phyloP scores from a whole-genome alignment of 1,140 invertebrate genomes.

The Drosophila ogumai region DNA sequence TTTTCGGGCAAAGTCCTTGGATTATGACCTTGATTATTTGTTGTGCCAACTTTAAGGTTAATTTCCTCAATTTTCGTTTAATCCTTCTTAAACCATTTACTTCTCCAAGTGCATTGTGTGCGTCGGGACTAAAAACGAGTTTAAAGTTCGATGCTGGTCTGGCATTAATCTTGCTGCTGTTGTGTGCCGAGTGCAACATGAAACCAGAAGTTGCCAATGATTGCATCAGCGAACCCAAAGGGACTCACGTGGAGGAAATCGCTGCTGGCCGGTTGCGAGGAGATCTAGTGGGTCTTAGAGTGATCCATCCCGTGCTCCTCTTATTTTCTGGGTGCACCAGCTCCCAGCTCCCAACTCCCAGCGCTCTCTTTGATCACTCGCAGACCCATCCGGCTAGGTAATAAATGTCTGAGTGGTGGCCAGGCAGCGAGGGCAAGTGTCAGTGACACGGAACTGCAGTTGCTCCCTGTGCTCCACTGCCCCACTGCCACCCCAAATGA shows the following conservation, averaged over 20 bases:
- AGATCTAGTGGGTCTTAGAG: conserved; percentile 17
- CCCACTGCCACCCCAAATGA: conserved; percentile 65
- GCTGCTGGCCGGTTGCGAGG: background rate
- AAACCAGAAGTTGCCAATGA: conserved; percentile 56
- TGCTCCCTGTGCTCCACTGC: background rate
- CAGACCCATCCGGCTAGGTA: conserved; percentile 64
- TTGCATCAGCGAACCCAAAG: conserved; percentile 31
- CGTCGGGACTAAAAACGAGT: conserved; percentile 64
- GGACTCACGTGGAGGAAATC: conserved; percentile 16
- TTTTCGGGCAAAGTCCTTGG: background rate
- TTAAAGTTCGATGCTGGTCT: conserved; percentile 67
- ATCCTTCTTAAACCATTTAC: too few relatives aligned
- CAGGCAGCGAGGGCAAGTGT: conserved; percentile 56
- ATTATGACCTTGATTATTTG: background rate
- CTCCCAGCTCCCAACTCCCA: background rate
- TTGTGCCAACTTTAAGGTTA: background rate
- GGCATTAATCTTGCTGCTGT: conserved; percentile 58
- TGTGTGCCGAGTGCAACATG: conserved; percentile 31
- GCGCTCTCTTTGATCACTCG: conserved; percentile 22
- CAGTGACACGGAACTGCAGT: conserved; percentile 60
- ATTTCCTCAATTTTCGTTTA: background rate
- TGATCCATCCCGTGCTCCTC: conserved; percentile 19
- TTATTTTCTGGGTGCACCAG: background rate
- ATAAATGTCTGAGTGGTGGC: conserved; percentile 66
- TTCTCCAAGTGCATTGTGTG: conserved; percentile 7